Percentiles rank a stretch among this genome's conserved stretches.
Conservation (phyloP, 1,140 invertebrate genomes). For the Dendrolimus punctatus region DNA sequence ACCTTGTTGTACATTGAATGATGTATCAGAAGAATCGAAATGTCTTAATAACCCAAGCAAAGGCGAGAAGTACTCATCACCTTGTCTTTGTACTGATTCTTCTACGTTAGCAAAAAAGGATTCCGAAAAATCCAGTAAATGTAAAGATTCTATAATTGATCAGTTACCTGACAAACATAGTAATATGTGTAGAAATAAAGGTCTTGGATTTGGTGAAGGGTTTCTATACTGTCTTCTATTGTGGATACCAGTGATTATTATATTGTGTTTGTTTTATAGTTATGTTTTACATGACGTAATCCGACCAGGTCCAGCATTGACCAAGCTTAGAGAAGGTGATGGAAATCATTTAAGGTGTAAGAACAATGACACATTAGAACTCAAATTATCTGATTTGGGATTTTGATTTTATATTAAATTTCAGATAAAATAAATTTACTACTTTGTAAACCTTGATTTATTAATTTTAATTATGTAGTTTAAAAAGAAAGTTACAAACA, state of each 20-base stretch:
- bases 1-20: too few species aligned
- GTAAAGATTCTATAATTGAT: background rate
- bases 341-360: background rate
- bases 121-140: too few species aligned
- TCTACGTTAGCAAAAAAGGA: too few species aligned
- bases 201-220: slow-evolving; percentile 32
- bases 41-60: too few species aligned
- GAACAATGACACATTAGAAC: slow-evolving; percentile 11
- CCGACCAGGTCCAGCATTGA: slow-evolving; percentile 8
- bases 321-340: background rate
- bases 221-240: slow-evolving; percentile 36
- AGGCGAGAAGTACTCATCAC: too few species aligned
- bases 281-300: slow-evolving; percentile 31
- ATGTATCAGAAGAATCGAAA: too few species aligned
- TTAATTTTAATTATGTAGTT: background rate
- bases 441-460: background rate
- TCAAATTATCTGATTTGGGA: slow-evolving; percentile 39
- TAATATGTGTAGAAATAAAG: slow-evolving; percentile 5
- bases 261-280: slow-evolving; percentile 32
- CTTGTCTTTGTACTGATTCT: too few species aligned
- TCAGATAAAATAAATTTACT: slow-evolving; percentile 1
- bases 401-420: slow-evolving; percentile 24
- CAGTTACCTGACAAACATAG: background rate
- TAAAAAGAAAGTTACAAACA: too few species aligned
- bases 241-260: slow-evolving; percentile 38